Evolutionary conservation across 2,888 invertebrate genomes (phyloP).

Genomic region (Mythimna vitellina): DNA sequence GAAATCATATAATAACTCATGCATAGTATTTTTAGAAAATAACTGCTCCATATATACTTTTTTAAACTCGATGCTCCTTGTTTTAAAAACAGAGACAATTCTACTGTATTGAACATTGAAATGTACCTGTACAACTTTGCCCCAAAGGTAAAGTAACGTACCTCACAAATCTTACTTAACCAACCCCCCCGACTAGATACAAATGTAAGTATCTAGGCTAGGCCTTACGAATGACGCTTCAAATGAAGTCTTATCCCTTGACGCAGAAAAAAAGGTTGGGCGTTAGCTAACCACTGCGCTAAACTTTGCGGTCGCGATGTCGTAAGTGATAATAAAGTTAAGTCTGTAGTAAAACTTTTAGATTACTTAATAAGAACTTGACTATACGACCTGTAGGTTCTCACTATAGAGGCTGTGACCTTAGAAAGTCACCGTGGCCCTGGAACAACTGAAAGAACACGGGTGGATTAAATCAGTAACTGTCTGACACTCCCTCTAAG

Average conservation of each 20-base stretch:
- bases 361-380: not conserved
- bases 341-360: not conserved
- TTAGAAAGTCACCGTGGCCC: too few species aligned
- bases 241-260: not conserved
- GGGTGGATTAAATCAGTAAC: too few species aligned
- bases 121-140: too few species aligned
- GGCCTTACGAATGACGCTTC: not conserved
- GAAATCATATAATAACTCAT: not conserved
- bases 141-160: too few species aligned
- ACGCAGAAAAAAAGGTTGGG: conserved; percentile 33
- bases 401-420: too few species aligned
- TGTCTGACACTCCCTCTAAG: too few species aligned
- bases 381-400: not conserved
- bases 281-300: conserved; percentile 5
- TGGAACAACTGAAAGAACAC: too few species aligned
- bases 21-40: too few species aligned
- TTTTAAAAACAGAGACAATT: not conserved
- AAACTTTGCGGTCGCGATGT: not conserved
- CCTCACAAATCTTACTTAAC: not conserved
- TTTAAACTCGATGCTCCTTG: too few species aligned
- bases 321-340: too few species aligned
- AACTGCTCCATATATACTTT: too few species aligned
- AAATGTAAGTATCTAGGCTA: not conserved
- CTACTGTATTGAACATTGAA: not conserved
- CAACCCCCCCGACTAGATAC: not conserved